A percentile compares a stretch with the other conserved stretches of the same genome.
Conservation (phyloP, 2,888 invertebrate species). For the Gymnosoma rotundatum region DNA sequence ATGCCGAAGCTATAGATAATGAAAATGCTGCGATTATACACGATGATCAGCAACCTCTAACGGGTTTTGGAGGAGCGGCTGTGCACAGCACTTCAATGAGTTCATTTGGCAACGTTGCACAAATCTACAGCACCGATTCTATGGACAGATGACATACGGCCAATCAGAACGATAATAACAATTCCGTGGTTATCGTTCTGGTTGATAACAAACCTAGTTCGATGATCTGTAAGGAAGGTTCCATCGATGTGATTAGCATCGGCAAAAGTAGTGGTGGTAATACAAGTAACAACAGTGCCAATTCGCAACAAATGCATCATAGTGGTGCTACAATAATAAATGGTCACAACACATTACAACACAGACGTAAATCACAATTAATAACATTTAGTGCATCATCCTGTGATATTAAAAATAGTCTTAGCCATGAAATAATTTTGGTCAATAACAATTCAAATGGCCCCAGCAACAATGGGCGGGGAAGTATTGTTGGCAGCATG, state of each 20-base stretch:
- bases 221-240: slow-evolving; percentile 81
- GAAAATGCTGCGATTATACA: slow-evolving; percentile 80
- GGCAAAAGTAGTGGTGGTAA: slow-evolving; percentile 72
- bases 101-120: slow-evolving; percentile 74
- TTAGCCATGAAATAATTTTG: slow-evolving; percentile 80
- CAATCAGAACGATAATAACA: slow-evolving; percentile 81
- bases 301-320: slow-evolving; percentile 67
- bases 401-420: slow-evolving; percentile 82
- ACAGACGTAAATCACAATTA: slow-evolving; percentile 80
- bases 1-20: slow-evolving; percentile 79
- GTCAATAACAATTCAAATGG: slow-evolving; percentile 72
- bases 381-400: slow-evolving; percentile 81
- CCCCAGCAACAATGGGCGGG: slow-evolving; percentile 69
- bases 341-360: slow-evolving; percentile 78
- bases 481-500: slow-evolving; percentile 67
- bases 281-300: slow-evolving; percentile 71
- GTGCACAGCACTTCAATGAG: slow-evolving; percentile 76
- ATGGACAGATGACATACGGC: slow-evolving; percentile 81
- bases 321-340: slow-evolving; percentile 69
- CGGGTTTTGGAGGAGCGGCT: slow-evolving; percentile 78
- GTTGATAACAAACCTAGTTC: slow-evolving; percentile 82
- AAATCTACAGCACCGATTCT: slow-evolving; percentile 71
- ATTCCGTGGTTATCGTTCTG: slow-evolving; percentile 81
- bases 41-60: slow-evolving; percentile 80
- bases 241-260: slow-evolving; percentile 75